Conservation (phyloP, 1,140 invertebrate species). For the Yoshiicerus persimilis region DNA sequence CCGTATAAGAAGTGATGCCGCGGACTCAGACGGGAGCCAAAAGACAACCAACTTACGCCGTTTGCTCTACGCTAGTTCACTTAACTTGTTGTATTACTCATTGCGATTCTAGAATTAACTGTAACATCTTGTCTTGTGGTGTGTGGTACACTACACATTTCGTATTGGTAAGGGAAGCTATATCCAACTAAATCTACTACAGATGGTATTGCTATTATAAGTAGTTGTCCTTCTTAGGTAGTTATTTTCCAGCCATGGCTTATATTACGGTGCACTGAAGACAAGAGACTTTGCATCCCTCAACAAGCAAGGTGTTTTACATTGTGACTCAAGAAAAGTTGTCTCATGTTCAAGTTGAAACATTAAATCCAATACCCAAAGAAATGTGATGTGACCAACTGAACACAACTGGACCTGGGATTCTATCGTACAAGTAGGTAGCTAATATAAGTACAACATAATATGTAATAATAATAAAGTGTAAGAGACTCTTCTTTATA, state of each 20-base stretch:
- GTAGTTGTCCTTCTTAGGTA: background rate
- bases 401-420: background rate
- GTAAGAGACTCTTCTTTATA: background rate
- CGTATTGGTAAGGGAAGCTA: background rate
- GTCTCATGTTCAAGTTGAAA: background rate
- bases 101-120: slow-evolving; percentile 41
- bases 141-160: background rate
- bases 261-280: background rate
- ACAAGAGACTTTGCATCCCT: background rate
- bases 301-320: slow-evolving; percentile 39
- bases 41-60: background rate
- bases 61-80: background rate
- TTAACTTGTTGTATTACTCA: background rate
- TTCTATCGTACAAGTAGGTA: background rate
- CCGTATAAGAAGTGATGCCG: background rate
- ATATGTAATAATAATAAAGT: background rate
- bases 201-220: background rate
- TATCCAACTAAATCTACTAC: slow-evolving; percentile 12
- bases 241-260: background rate
- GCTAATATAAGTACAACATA: background rate
- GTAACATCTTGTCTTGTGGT: slow-evolving; percentile 43
- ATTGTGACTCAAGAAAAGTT: background rate
- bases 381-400: background rate
- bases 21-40: background rate
- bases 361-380: background rate